Conservation (phyloP, 53 echinoderm and acorn worm species). For the Holothuria leucospilota region DNA sequence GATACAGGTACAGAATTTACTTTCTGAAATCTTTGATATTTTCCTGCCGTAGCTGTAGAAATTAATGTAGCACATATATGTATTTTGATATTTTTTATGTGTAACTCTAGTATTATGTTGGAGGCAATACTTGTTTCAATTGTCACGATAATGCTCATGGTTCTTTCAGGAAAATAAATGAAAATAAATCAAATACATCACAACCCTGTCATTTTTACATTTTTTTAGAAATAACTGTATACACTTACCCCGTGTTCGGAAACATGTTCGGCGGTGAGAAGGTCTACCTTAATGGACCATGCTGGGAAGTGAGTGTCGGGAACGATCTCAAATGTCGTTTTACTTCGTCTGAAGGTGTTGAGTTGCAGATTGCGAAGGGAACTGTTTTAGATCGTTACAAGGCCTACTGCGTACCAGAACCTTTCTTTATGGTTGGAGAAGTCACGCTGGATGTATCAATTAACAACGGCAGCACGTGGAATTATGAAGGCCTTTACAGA, state of each 20-base stretch:
- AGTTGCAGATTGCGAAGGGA: constrained; percentile 56
- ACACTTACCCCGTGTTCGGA: constrained; percentile 49
- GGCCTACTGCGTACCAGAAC: constrained; percentile 81
- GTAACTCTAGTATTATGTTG: no score
- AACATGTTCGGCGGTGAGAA: constrained; percentile 78
- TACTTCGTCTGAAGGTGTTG: constrained; percentile 27
- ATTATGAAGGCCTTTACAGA: constrained; percentile 1
- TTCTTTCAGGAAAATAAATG: no score
- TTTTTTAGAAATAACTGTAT: neutral
- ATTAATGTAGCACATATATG: no score
- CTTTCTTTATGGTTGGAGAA: constrained; percentile 86
- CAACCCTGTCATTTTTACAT: no score
- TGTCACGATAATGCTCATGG: no score
- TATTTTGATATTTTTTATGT: no score
- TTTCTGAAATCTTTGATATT: no score
- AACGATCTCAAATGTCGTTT: constrained; percentile 53
- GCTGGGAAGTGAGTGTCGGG: constrained; percentile 29
- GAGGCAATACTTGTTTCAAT: no score
- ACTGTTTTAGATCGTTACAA: constrained; percentile 35
- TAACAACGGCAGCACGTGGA: constrained; percentile 25
- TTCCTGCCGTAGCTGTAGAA: no score
- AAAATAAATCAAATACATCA: no score
- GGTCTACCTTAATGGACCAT: constrained; percentile 71
- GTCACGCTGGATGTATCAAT: constrained; percentile 56
- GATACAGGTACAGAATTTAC: no score